A percentile compares a stretch with the other conserved stretches of the same genome.
These are phyloP conservation scores for Pseudocheirus occidentalis DNA, from an alignment of 2,797 vertebrate species.

Conservation along the genomic window DNA sequence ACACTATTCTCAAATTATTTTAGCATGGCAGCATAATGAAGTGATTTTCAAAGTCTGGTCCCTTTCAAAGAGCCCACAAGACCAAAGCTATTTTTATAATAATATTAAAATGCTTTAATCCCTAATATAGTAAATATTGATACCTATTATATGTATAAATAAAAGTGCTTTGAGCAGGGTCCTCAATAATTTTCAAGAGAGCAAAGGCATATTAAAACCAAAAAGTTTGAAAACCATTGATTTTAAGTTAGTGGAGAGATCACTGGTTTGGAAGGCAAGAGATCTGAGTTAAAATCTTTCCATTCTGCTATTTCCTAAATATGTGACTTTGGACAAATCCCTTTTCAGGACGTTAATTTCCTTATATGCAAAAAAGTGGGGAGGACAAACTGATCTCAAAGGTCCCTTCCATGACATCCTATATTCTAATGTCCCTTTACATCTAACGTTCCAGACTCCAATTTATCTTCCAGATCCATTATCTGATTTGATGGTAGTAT, in stretches of 20 bases:
- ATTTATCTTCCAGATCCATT: not conserved
- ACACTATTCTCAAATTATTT: no score
- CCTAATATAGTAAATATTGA: no score
- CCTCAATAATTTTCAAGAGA: no score
- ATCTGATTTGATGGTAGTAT: not conserved
- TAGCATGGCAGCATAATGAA: not conserved
- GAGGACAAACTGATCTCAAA: constrained; percentile 25
- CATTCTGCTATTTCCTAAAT: constrained; percentile 24
- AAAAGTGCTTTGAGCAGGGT: no score
- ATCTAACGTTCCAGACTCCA: constrained; percentile 34
- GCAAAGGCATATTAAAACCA: no score
- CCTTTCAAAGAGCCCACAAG: not conserved
- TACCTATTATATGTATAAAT: no score
- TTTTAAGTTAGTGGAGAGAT: no score
- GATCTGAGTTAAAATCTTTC: not conserved
- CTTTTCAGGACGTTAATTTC: constrained; percentile 13
- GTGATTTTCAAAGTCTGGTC: not conserved
- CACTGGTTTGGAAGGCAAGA: not conserved
- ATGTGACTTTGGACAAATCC: constrained; percentile 26
- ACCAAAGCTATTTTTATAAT: not conserved
- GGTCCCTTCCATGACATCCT: not conserved
- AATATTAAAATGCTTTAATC: not conserved
- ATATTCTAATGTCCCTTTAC: not conserved
- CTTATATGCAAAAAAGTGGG: constrained; percentile 42
- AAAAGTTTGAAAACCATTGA: no score